Percentiles rank a stretch among this genome's conserved stretches.
These are phyloP conservation scores for Syngnathus typhle DNA, from an alignment of 2,113 vertebrate genomes.

Conservation along the genomic window DNA sequence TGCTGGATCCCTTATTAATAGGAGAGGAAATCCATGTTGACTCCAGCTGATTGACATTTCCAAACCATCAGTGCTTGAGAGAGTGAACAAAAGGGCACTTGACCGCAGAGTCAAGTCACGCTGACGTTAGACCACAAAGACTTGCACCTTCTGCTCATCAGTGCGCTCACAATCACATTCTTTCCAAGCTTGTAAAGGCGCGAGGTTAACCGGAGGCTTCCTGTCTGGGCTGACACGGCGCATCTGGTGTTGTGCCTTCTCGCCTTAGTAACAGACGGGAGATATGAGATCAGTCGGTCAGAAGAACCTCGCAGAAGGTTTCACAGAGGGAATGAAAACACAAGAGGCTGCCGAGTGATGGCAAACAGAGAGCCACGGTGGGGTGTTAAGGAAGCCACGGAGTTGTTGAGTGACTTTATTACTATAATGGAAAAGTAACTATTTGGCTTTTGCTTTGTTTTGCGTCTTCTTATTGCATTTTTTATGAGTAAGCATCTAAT, in stretches of 20 bases:
- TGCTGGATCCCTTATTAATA: background rate
- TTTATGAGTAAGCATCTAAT: too few relatives aligned
- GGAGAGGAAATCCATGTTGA: slow-evolving; percentile 11
- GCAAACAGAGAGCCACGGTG: background rate
- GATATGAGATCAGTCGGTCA: slow-evolving; percentile 24
- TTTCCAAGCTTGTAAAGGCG: slow-evolving; percentile 37
- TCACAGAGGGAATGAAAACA: slow-evolving; percentile 17
- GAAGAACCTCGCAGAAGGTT: slow-evolving; percentile 16
- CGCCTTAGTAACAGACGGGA: slow-evolving; percentile 26
- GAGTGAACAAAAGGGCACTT: slow-evolving; percentile 38
- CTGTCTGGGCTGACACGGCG: slow-evolving; percentile 27
- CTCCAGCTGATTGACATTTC: slow-evolving; percentile 36
- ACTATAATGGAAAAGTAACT: background rate
- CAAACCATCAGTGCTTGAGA: slow-evolving; percentile 34
- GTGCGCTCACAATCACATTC: slow-evolving; percentile 12
- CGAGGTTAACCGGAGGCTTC: slow-evolving; percentile 41
- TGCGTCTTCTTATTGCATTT: background rate
- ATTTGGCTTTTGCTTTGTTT: background rate
- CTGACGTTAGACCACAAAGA: background rate
- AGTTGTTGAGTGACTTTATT: slow-evolving; percentile 1
- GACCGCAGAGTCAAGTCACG: slow-evolving; percentile 12
- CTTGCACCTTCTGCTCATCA: background rate
- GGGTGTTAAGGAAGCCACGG: slow-evolving; percentile 9
- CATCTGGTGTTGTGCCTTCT: slow-evolving; percentile 27
- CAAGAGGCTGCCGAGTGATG: slow-evolving; percentile 24